Evolutionary conservation across 2,888 invertebrate genomes (phyloP), one percentile per base, ranked within the genome.

Genomic region (Omphaloscelis lunosa): DNA sequence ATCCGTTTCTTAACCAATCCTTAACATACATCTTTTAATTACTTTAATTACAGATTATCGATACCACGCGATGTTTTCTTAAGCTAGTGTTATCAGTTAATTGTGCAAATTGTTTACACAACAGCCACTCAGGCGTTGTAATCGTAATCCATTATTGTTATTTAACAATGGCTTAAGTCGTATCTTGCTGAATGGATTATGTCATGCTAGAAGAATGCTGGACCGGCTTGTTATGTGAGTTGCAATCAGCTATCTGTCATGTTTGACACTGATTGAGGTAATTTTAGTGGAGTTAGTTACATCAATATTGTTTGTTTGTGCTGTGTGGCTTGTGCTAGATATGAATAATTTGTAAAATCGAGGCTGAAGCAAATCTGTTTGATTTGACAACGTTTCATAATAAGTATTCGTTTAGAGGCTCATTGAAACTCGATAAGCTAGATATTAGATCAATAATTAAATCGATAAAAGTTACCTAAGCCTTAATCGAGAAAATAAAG

Each of bases 41-140:
- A 39, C 8, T 65, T 62, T 63, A 82, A 77, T 77, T 58, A 70
- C 20, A 23, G 51, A 41, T 3, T 59, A 61, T 53, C 41, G 17
- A 79, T n/a, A 59, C 29, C 45, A 39, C 23, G 48, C 66, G 20
- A 48, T 62, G 56, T 53, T 53, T 41, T 71, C 53, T 51, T 34
- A 62, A 63, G n/a, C 48, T 12, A 23, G 5, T 62, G 62, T 39
- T 65, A 74, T 72, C 58, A 78, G 11, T 61, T 58, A 45, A 62
- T 83, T 83, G 61, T 51, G 67, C 39, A 67, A 76, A 76, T 67
- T 81, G 61, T 83, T 75, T 83, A 86, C 83, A 79, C 72, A 86
- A 73, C 72, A 83, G 53, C 53, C 34, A 68, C 27, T 65, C 53
- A 12, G n/a, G n/a, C 39, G 53, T 75, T 23, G 45, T 59, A 75